These are phyloP conservation scores for Petrolisthes cinctipes DNA, from an alignment of 2,888 invertebrate species.

Conservation along the genomic window DNA sequence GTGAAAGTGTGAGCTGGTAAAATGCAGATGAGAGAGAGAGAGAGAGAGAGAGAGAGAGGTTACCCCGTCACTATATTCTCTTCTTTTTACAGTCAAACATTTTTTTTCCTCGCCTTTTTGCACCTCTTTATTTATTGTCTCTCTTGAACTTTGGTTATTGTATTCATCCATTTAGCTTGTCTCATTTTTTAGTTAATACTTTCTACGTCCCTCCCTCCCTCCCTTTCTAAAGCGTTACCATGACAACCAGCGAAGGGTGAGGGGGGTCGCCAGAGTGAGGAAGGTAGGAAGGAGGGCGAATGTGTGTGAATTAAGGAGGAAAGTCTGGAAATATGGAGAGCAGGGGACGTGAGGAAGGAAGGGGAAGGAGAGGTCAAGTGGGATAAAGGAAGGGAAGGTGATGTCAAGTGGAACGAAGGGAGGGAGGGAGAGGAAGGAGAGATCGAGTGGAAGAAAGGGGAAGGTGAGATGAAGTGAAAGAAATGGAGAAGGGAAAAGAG, in stretches of 20 bases:
- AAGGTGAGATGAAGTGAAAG: not conserved
- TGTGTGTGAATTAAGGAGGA: not conserved
- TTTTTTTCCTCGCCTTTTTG: too few relatives aligned
- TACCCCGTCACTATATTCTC: not conserved
- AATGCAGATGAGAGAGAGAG: conserved; percentile 18
- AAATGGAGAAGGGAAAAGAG: not conserved
- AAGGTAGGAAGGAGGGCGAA: not conserved
- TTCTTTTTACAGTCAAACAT: not conserved
- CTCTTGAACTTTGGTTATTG: not conserved
- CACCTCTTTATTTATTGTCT: too few relatives aligned
- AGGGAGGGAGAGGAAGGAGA: not conserved
- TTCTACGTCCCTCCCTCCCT: not conserved
- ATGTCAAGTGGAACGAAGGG: not conserved
- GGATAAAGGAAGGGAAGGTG: not conserved
- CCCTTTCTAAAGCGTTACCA: not conserved
- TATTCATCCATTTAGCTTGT: not conserved
- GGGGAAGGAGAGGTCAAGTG: not conserved
- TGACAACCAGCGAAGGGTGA: not conserved
- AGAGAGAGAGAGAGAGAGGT: not conserved
- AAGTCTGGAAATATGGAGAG: not conserved
- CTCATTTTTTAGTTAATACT: not conserved
- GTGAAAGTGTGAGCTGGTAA: not conserved
- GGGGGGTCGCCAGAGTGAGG: not conserved
- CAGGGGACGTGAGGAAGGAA: not conserved
- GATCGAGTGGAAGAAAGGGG: not conserved